These are phyloP conservation scores for Brachionus plicatilis DNA, from an alignment of 1,140 invertebrate genomes.

Conservation along the genomic window DNA sequence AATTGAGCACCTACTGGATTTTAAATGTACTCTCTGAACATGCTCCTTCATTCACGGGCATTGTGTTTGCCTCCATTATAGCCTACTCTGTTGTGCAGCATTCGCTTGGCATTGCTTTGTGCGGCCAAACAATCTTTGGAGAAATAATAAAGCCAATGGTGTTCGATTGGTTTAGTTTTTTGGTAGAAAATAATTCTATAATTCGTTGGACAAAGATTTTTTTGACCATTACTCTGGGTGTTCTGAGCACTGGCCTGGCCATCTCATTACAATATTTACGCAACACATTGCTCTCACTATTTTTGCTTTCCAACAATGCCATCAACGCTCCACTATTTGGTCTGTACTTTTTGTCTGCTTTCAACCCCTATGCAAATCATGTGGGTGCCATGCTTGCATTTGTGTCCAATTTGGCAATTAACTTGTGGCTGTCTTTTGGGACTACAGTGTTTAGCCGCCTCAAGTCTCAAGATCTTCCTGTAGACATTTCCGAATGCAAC, in stretches of 20 bases:
- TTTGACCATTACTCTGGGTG: neutral
- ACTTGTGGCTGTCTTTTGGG: neutral
- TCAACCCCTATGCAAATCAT: neutral
- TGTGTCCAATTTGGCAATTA: neutral
- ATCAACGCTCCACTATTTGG: neutral
- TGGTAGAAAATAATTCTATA: neutral
- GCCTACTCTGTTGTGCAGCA: slow-evolving; percentile 12
- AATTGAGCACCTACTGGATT: neutral
- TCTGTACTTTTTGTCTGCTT: neutral
- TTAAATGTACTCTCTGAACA: neutral
- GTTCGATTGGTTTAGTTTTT: neutral
- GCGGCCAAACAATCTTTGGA: neutral
- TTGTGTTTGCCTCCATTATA: neutral
- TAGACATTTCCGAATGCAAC: neutral
- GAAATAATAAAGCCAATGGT: slow-evolving; percentile 12
- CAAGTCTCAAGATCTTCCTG: neutral
- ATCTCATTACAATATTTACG: neutral
- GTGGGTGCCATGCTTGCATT: neutral
- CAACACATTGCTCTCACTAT: neutral
- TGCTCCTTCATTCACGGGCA: neutral
- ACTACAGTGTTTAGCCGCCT: neutral
- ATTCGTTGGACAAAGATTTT: neutral
- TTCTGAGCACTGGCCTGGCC: neutral
- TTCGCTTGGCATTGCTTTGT: neutral
- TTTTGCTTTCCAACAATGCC: neutral